These are phyloP conservation scores for Kuschelorhynchus macadamiae DNA, from an alignment of 2,888 invertebrate genomes.

Conservation along the genomic window DNA sequence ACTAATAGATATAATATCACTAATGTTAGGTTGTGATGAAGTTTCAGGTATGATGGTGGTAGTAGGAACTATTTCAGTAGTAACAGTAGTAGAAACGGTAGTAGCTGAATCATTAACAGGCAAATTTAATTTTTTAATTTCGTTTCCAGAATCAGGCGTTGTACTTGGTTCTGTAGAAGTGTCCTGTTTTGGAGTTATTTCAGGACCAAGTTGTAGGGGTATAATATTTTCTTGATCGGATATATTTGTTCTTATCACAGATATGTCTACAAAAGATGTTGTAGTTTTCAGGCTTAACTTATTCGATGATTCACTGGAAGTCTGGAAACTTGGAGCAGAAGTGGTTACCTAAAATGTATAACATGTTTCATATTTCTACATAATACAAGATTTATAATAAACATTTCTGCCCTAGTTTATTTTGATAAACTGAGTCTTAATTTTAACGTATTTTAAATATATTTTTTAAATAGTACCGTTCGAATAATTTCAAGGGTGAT, in stretches of 20 bases:
- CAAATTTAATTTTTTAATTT: neutral
- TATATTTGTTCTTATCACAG: constrained; percentile 12
- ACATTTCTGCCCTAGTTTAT: too few species aligned
- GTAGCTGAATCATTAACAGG: neutral
- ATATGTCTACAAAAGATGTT: too few species aligned
- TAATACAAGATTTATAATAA: too few species aligned
- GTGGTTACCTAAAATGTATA: constrained; percentile 7
- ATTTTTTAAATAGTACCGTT: too few species aligned
- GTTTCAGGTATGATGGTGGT: constrained; percentile 1
- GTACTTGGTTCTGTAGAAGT: neutral
- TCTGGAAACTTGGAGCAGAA: neutral
- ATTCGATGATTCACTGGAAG: neutral
- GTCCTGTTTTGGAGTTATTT: constrained; percentile 1
- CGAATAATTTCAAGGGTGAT: too few species aligned
- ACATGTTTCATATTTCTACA: too few species aligned
- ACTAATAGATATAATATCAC: neutral
- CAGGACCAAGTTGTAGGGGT: constrained; percentile 49
- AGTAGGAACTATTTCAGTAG: constrained; percentile 63
- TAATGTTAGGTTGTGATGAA: neutral
- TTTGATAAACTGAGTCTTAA: too few species aligned
- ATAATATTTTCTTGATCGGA: constrained; percentile 62
- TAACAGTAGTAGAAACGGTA: constrained; percentile 18
- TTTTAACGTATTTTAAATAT: too few species aligned
- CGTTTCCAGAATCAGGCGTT: neutral
- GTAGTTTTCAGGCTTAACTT: neutral